Base-by-base conservation (phyloP, 2,888 invertebrate genomes). In the Agonopterix heracliana region DNA sequence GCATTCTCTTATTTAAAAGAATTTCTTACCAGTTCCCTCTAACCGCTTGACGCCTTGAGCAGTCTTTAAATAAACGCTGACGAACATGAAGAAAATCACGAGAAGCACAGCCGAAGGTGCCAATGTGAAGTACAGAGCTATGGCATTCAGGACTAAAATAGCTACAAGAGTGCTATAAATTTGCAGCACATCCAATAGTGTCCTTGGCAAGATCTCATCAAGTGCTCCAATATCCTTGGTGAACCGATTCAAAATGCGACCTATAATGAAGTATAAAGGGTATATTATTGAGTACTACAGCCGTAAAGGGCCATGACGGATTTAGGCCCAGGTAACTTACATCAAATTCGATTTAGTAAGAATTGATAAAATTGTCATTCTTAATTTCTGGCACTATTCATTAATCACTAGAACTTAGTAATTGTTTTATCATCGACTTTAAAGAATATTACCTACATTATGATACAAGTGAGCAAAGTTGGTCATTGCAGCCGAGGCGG, bases 221-320 rank as follows among this genome's bases (percentile, higher is more conserved):
- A 96, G 90, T 0, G 93, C 90, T 1, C 95, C 95, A 71, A 96
- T 92, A 73, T 97, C 97, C 72, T 96, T 96, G 3, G 96, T 93
- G 67, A 97, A 96, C 47, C 96, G 75, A 57, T 90, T 90, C 43
- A 97, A 85, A 55, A 97, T 94, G 47, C 94, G 89, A 36, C 94
- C 94, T 88, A 61, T 41, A 68, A 70, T 49, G 35, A 51, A 52
- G 12, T 38, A 49, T 26, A 5, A 26, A 26, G 26, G 26, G 5
- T 26, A 26, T 26, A 17, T 17, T 17, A 17, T 17, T 17, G 1
- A 17, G 17, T 17, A 17, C 17, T 17, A 3, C 1, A 17, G 17
- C 17, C 17, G 17, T 2, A 17, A 17, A 17, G 4, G n/a, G n/a
- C n/a, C n/a, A n/a, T n/a, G n/a, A n/a, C n/a, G n/a, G n/a, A n/a